phyloP scores from a whole-genome alignment of 2,797 vertebrate genomes.

The Phylloscopus collybita region DNA sequence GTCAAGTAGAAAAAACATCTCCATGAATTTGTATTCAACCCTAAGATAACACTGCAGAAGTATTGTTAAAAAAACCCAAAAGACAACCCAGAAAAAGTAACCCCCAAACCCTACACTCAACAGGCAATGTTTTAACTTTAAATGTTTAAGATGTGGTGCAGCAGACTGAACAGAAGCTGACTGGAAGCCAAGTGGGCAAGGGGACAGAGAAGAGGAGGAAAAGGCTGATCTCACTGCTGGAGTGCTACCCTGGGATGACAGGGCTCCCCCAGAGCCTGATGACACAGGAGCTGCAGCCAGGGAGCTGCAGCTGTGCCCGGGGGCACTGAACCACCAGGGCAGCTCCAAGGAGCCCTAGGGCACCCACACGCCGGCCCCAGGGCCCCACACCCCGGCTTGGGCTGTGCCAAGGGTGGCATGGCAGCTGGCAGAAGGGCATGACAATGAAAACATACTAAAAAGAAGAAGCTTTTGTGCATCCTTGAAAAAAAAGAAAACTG shows the following conservation, averaged over 20 bases:
- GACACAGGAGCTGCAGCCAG: background rate
- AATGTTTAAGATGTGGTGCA: too few species aligned
- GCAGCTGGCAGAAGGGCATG: background rate
- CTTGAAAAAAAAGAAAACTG: background rate
- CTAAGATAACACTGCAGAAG: background rate
- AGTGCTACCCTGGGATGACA: background rate
- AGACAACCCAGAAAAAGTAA: background rate
- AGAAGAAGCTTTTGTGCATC: background rate
- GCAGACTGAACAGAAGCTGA: background rate
- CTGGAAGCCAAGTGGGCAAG: background rate
- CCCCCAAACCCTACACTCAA: background rate
- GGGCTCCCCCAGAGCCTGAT: background rate
- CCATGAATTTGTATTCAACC: background rate
- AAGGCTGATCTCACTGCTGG: background rate
- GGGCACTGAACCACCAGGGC: background rate
- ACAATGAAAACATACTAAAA: background rate
- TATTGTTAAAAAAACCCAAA: background rate
- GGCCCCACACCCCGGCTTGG: background rate
- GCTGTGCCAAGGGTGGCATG: background rate
- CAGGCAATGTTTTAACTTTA: background rate
- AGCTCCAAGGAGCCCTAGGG: background rate
- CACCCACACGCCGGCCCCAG: background rate
- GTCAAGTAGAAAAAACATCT: background rate
- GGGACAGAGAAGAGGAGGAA: background rate
- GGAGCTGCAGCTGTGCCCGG: background rate